Evolutionary conservation across 2,888 invertebrate genomes (phyloP).

Genomic region (Tigriopus californicus): DNA sequence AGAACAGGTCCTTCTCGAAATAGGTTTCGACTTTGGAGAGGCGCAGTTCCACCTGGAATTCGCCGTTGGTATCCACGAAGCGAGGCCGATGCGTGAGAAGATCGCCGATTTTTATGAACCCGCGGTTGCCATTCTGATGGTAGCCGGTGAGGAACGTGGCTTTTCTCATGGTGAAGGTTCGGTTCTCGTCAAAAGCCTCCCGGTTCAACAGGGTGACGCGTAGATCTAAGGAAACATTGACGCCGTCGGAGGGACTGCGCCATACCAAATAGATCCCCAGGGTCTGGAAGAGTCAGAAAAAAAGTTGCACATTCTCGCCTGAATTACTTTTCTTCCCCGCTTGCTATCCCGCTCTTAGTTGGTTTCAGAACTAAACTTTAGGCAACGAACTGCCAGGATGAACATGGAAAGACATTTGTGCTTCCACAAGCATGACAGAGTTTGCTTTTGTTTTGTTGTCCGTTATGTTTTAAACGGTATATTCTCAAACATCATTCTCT

Average conservation of each 20-base stretch:
- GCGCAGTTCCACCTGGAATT: constrained; percentile 7
- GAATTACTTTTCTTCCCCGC: no score
- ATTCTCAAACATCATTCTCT: no score
- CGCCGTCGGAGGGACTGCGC: constrained; percentile 1
- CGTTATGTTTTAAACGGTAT: no score
- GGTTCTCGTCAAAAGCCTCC: constrained; percentile 2
- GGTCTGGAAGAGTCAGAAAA: neutral
- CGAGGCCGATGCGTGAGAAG: constrained; percentile 6
- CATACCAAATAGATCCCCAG: constrained; percentile 6
- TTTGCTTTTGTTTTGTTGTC: no score
- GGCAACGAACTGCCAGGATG: no score
- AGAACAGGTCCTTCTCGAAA: constrained; percentile 2
- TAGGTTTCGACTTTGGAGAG: neutral
- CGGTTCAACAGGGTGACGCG: constrained; percentile 8
- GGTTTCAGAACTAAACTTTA: no score
- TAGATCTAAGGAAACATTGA: neutral
- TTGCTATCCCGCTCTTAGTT: no score
- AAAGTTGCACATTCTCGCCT: neutral
- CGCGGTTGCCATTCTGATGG: neutral
- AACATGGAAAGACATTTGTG: no score
- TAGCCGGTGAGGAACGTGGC: neutral
- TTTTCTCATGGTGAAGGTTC: neutral
- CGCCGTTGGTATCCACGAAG: constrained; percentile 7
- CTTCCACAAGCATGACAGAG: no score
- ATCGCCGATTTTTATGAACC: constrained; percentile 7